Conservation (phyloP, 2,888 invertebrate species). For the Caenorhabditis sp. region DNA sequence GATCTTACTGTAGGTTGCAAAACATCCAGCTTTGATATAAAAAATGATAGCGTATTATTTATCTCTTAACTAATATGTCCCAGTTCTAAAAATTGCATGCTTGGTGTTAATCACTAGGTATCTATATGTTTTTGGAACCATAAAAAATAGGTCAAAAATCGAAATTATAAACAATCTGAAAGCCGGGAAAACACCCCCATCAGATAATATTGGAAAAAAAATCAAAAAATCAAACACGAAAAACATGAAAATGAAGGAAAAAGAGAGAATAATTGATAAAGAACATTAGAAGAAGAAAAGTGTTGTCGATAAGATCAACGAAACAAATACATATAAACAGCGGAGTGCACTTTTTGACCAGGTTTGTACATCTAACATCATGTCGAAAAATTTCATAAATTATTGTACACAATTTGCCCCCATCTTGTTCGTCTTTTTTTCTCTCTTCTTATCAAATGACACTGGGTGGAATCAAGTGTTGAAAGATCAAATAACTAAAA, state of each 20-base stretch:
- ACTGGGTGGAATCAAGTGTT: neutral
- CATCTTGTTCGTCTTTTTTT: neutral
- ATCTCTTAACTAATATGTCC: no score
- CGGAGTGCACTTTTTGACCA: neutral
- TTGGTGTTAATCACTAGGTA: no score
- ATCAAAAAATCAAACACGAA: neutral
- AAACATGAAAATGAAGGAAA: neutral
- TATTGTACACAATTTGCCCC: neutral
- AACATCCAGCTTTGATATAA: no score
- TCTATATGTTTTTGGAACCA: no score
- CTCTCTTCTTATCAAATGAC: no score
- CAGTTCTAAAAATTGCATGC: no score
- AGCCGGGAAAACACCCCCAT: neutral
- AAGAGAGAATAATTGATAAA: neutral
- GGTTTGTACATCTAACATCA: neutral
- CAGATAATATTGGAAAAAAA: neutral
- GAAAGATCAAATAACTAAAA: neutral
- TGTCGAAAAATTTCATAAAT: neutral
- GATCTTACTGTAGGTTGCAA: no score
- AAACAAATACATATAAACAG: neutral
- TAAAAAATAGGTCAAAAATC: no score
- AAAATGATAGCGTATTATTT: no score
- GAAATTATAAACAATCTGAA: no score
- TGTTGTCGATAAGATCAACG: conserved; percentile 1
- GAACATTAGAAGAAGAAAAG: neutral